A percentile compares a stretch with the other conserved stretches of the same genome.
phyloP scores from a whole-genome alignment of 2,888 invertebrate species.

The Stomorhina lunata region DNA sequence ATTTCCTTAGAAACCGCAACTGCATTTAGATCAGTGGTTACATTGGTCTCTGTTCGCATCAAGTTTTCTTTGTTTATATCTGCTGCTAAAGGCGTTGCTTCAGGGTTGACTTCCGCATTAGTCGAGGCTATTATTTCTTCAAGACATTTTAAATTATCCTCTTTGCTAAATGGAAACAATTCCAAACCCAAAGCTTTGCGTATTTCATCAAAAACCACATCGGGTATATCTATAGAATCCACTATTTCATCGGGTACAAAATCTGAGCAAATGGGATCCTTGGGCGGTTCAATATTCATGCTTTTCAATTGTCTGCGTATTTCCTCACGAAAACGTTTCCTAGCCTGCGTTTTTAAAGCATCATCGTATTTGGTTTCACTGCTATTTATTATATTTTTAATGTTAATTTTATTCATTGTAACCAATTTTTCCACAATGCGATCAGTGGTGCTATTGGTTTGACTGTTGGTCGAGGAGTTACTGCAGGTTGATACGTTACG shows the following conservation, averaged over 20 bases:
- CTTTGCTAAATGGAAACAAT: slow-evolving; percentile 52
- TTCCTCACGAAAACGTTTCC: slow-evolving; percentile 75
- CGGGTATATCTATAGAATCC: slow-evolving; percentile 76
- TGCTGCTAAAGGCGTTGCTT: not conserved
- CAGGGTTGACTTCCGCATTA: not conserved
- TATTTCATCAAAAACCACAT: slow-evolving; percentile 75
- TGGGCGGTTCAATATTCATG: slow-evolving; percentile 73
- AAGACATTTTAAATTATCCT: not conserved
- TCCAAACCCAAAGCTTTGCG: slow-evolving; percentile 76
- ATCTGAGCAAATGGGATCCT: slow-evolving; percentile 67
- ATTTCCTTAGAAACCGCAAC: not conserved
- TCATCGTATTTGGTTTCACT: slow-evolving; percentile 77
- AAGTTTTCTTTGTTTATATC: not conserved
- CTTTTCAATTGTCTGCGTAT: slow-evolving; percentile 76
- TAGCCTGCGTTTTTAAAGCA: slow-evolving; percentile 75
- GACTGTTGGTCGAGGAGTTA: slow-evolving; percentile 68
- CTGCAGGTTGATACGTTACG: slow-evolving; percentile 67
- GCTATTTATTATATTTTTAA: slow-evolving; percentile 78
- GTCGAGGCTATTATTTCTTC: not conserved
- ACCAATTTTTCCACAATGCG: slow-evolving; percentile 72
- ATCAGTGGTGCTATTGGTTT: slow-evolving; percentile 68
- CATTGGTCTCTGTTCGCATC: too few species aligned
- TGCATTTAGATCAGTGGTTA: not conserved
- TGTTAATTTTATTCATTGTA: slow-evolving; percentile 76
- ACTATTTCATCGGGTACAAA: slow-evolving; percentile 77